Base-by-base conservation (phyloP, 2,888 invertebrate genomes). In the Cantharis lateralis region DNA sequence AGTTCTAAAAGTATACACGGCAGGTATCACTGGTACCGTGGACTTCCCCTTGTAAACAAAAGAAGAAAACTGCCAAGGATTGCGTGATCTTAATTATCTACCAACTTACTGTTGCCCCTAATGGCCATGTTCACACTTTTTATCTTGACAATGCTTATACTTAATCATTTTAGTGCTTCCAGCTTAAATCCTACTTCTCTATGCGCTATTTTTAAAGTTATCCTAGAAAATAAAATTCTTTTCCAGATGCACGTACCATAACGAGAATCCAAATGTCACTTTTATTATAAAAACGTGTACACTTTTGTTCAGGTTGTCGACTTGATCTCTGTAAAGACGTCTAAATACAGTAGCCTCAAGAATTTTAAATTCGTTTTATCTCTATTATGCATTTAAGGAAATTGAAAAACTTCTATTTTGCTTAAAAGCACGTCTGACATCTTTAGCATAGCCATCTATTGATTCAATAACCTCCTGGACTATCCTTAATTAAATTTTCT, bases 21-120 rank as follows among this genome's bases (percentile, higher is more conserved):
- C 71, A 75, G 71, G 71, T 71, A 75, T 71, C 68, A 62, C 28
- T 16, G 68, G 64, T 66, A 66, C 64, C 64, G 24, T 24, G n/a
- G 24, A 66, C 20, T 20, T 66, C n/a, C 18, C 64, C 20, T 20
- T 24, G 64, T 66, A 66, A 20, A 20, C 15, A 16, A 15, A 18
- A 24, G 16, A 66, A 66, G 24, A 66, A 66, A 15, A 24, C 64
- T 10, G 64, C 64, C 11, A 3, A 66, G 20, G 24, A 20, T 66
- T 66, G 20, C 64, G 24, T 20, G 64, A 66, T 16, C 24, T 66
- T 16, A 48, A 48, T 48, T 48, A 48, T 48, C 48, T n/a, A 48
- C n/a, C 48, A 48, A 48, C 48, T 48, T n/a, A 48, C 48, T 48
- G 48, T 48, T n/a, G n/a, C n/a, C 48, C 48, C 9, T 48, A 48